Evolutionary conservation across 2,888 invertebrate genomes (phyloP).

Genomic region (Scrobipalpa atriplicella): DNA sequence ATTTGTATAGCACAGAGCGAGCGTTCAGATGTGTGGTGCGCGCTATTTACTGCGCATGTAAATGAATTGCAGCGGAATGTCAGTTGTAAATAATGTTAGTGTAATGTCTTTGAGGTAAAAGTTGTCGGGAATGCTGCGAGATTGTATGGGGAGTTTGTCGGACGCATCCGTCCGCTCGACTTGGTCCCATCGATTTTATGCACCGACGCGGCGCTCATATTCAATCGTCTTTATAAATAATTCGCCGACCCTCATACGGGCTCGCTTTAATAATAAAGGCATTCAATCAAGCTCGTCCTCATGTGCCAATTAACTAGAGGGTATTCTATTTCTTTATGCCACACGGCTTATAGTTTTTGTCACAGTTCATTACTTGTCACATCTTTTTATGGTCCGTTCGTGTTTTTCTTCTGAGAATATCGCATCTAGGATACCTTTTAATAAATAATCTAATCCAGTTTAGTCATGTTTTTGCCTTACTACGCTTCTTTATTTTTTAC

Average conservation of each 20-base stretch:
- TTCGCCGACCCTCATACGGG: constrained; percentile 66
- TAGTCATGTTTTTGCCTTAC: neutral
- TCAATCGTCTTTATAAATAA: constrained; percentile 67
- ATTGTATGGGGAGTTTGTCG: constrained; percentile 40
- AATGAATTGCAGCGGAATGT: constrained; percentile 28
- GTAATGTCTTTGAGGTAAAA: constrained; percentile 42
- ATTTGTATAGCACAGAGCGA: constrained; percentile 31
- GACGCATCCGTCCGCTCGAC: constrained; percentile 42
- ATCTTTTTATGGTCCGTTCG: constrained; percentile 35
- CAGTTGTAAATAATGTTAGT: constrained; percentile 31
- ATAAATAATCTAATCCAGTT: constrained; percentile 13
- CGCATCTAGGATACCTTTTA: constrained; percentile 16
- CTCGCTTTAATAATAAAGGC: constrained; percentile 67
- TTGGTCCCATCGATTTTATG: constrained; percentile 61
- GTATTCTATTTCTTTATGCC: constrained; percentile 46
- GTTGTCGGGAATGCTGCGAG: constrained; percentile 47
- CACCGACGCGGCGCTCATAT: constrained; percentile 58
- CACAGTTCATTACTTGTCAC: constrained; percentile 33
- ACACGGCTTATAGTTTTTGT: constrained; percentile 25
- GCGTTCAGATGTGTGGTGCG: constrained; percentile 21
- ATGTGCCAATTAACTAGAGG: constrained; percentile 65
- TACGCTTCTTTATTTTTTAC: neutral
- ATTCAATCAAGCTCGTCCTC: constrained; percentile 63
- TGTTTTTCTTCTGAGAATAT: constrained; percentile 23
- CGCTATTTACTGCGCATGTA: constrained; percentile 26